Percentiles rank a stretch among this genome's conserved stretches.
Evolutionary conservation across 2,797 vertebrate genomes (phyloP).

Genomic region (Ptychadena robeensis): DNA sequence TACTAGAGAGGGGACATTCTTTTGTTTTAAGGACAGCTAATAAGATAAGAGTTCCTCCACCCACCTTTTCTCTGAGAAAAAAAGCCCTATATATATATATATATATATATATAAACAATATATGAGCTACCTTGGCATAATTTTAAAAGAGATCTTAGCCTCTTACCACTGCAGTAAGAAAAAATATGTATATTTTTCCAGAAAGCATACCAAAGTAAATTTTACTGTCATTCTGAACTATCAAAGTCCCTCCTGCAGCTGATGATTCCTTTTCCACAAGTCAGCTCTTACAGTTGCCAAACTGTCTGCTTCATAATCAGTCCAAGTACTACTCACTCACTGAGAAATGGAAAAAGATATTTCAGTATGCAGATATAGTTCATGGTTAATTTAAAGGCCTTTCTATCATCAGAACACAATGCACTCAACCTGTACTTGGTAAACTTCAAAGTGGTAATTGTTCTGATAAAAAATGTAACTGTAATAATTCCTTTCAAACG

Average conservation of each 20-base stretch:
- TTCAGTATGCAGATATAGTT: background rate
- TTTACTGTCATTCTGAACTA: conserved; percentile 32
- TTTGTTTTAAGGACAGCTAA: too few relatives aligned
- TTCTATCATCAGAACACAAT: background rate
- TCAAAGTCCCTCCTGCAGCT: conserved; percentile 9
- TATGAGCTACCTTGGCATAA: background rate
- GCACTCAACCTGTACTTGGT: background rate
- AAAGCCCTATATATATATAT: too few relatives aligned
- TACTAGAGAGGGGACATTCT: too few relatives aligned
- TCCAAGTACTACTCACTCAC: background rate
- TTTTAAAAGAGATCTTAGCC: background rate
- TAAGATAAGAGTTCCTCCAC: too few relatives aligned
- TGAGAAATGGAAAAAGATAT: background rate
- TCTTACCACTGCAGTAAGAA: background rate
- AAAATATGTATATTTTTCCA: background rate
- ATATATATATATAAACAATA: too few relatives aligned
- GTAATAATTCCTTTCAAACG: background rate
- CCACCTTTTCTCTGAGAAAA: too few relatives aligned
- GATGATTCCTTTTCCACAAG: conserved; percentile 18
- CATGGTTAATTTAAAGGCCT: background rate
- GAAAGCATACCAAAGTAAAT: conserved; percentile 21
- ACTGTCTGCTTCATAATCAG: conserved; percentile 28
- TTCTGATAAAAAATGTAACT: background rate
- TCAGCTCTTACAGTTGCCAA: conserved; percentile 19
- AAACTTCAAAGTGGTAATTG: background rate